These are phyloP conservation scores for Magallana nippona DNA, from an alignment of 2,888 invertebrate genomes.

Conservation along the genomic window DNA sequence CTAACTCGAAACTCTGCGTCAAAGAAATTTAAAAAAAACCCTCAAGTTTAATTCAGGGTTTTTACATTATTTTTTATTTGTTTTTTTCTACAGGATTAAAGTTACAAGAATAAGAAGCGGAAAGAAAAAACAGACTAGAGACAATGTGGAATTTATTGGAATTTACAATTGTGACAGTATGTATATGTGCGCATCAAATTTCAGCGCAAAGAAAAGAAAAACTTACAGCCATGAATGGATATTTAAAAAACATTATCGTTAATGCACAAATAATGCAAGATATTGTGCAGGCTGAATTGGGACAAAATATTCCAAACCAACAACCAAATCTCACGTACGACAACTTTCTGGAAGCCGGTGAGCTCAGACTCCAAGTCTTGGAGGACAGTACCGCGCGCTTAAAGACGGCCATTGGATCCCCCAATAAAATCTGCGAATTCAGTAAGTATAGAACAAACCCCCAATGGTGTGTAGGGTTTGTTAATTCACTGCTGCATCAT, in stretches of 20 bases:
- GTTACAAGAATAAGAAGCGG: background rate
- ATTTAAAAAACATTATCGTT: background rate
- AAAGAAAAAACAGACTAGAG: background rate
- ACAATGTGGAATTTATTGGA: slow-evolving; percentile 20
- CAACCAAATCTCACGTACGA: background rate
- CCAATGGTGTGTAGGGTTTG: background rate
- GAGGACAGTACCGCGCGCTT: background rate
- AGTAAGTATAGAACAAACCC: background rate
- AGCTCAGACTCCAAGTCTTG: background rate
- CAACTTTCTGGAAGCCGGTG: background rate
- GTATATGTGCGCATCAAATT: slow-evolving; percentile 1
- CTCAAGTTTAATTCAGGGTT: background rate
- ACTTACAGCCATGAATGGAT: slow-evolving; percentile 9
- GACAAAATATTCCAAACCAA: slow-evolving; percentile 10
- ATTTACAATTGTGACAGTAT: slow-evolving; percentile 21
- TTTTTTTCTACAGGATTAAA: background rate
- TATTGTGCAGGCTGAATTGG: slow-evolving; percentile 3
- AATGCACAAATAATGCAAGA: slow-evolving; percentile 17
- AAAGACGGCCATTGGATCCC: background rate
- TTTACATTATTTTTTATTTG: background rate
- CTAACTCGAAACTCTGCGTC: background rate
- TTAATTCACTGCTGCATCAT: background rate
- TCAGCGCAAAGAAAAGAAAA: background rate
- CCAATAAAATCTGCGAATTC: background rate
- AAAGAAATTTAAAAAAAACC: background rate